Percentiles rank a stretch among this genome's conserved stretches.
phyloP scores from a whole-genome alignment of 2,888 invertebrate genomes.

The Chrysopilus asiliformis region DNA sequence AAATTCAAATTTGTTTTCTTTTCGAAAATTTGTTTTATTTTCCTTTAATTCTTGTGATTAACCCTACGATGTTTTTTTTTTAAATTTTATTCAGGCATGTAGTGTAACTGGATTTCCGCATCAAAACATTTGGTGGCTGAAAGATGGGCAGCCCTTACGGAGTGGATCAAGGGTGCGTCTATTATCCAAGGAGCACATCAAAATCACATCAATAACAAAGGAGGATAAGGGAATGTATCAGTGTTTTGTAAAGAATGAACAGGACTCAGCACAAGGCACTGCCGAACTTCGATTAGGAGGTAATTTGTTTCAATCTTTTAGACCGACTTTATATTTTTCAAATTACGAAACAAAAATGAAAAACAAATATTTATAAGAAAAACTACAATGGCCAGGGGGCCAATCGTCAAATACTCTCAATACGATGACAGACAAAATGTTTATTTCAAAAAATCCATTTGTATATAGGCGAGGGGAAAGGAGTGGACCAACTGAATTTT shows the following conservation, averaged over 20 bases:
- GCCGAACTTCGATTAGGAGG: conserved; percentile 68
- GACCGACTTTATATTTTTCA: too few relatives aligned
- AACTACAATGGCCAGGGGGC: too few relatives aligned
- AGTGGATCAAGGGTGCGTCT: conserved; percentile 43
- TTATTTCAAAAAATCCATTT: too few relatives aligned
- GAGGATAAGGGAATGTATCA: conserved; percentile 85
- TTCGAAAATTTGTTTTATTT: conserved; percentile 6
- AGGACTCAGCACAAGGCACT: conserved; percentile 67
- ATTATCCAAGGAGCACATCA: conserved; percentile 40
- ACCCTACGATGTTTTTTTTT: not conserved
- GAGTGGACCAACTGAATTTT: too few relatives aligned
- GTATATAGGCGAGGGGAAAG: too few relatives aligned
- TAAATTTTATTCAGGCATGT: conserved; percentile 43
- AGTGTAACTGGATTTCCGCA: conserved; percentile 72
- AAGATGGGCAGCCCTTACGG: conserved; percentile 52
- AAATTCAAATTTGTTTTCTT: not conserved
- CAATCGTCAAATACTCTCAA: too few relatives aligned
- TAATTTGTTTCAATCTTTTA: too few relatives aligned
- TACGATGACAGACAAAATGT: too few relatives aligned
- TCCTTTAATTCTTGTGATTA: conserved; percentile 19
- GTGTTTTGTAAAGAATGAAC: conserved; percentile 70
- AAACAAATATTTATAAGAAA: too few relatives aligned
- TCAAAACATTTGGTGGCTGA: conserved; percentile 59
- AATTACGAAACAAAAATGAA: too few relatives aligned
- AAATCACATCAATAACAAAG: conserved; percentile 52